Conservation (phyloP, 2,888 invertebrate genomes). For the Chirona hameri region DNA sequence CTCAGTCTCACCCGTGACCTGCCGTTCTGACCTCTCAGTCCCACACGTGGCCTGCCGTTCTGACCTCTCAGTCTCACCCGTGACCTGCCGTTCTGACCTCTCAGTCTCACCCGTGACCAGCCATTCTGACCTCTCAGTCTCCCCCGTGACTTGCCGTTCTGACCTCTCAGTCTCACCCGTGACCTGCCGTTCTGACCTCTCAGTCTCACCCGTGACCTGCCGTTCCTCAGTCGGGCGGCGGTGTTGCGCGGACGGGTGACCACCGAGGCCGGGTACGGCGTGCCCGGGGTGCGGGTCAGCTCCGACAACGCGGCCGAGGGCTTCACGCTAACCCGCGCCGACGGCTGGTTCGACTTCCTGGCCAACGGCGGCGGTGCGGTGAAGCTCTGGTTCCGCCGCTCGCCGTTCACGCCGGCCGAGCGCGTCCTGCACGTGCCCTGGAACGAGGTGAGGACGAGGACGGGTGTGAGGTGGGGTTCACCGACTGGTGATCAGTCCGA, state of each 20-base stretch:
- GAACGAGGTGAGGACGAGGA: conserved; percentile 68
- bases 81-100: no score
- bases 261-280: conserved; percentile 82
- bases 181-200: not conserved
- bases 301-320: conserved; percentile 93
- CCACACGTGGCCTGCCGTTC: no score
- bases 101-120: no score
- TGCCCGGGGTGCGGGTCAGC: conserved; percentile 93
- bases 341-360: conserved; percentile 95
- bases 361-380: conserved; percentile 99
- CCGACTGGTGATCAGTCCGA: no score
- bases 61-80: no score
- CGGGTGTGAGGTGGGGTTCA: no score
- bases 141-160: no score
- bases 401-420: conserved; percentile 81
- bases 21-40: no score
- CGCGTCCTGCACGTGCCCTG: conserved; percentile 90
- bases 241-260: conserved; percentile 94
- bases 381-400: conserved; percentile 86
- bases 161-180: no score
- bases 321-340: conserved; percentile 86
- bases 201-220: not conserved
- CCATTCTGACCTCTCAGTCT: no score
- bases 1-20: no score
- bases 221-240: conserved; percentile 58